Base-by-base conservation (phyloP, 2,113 vertebrate genomes). In the Stigmatopora argus region DNA sequence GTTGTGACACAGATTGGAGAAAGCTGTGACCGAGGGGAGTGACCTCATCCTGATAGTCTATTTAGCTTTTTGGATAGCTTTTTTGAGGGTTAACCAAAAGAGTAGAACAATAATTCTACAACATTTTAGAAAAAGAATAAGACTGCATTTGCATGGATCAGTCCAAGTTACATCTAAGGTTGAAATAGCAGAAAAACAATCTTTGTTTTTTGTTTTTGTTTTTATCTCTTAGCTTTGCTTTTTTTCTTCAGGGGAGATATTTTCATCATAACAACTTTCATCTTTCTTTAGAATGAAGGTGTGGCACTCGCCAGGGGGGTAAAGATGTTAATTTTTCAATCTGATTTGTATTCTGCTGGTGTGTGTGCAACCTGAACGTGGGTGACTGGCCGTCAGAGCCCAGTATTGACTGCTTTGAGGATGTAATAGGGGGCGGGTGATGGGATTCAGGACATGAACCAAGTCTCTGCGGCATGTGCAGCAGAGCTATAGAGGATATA, bases 391-490 rank as follows among this genome's bases (percentile, higher is more conserved):
- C 73, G 84, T 82, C 79, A 76, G 83, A 84, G 78, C 73, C 58
- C 67, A 62, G 80, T 87, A 89, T 88, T 82, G 88, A 89, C 86
- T 88, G 78, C 80, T 83, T 73, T 76, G 83, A 80, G 84, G 88
- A 87, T 87, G 83, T 85, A 85, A 88, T 84, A 73, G 85, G 83
- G 86, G 85, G 75, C 69, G 69, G 73, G 81, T 85, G 80, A 83
- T 87, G 82, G 87, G 80, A 84, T 87, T 62, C 79, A 78, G 84
- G 84, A 84, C 80, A 85, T 77, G 78, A 85, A 77, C 83, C 71
- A 72, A 73, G 81, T 80, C 70, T 62, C 75, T 83, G 79, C 82
- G 83, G 73, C 78, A 68, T 81, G 78, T 79, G 78, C 82, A 77
- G 79, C 81, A 66, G 77, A 83, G 82, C 83, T 55, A 73, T 79